Conservation (phyloP, 2,797 vertebrate species). For the Miichthys miiuy region DNA sequence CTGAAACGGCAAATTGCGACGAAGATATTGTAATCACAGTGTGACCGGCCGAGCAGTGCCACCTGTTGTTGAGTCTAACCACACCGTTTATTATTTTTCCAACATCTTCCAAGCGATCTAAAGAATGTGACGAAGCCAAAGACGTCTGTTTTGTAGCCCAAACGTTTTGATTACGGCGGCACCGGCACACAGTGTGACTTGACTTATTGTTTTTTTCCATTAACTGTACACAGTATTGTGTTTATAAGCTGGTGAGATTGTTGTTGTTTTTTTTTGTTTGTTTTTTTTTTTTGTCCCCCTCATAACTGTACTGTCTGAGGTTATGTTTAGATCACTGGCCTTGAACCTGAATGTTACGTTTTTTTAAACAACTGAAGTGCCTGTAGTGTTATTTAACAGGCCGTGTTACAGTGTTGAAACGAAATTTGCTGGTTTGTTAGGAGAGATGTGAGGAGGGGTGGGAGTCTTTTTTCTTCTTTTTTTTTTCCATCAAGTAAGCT, state of each 20-base stretch:
- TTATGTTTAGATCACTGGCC: constrained; percentile 54
- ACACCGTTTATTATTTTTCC: constrained; percentile 10
- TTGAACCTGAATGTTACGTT: constrained; percentile 64
- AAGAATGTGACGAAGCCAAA: constrained; percentile 73
- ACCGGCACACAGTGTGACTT: constrained; percentile 38
- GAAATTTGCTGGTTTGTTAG: constrained; percentile 52
- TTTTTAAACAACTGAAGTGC: constrained; percentile 67
- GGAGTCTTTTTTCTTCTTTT: background rate
- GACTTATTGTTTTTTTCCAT: constrained; percentile 21
- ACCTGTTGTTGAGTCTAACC: constrained; percentile 32
- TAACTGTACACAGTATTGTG: constrained; percentile 54
- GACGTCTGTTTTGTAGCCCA: constrained; percentile 60
- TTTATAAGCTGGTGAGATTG: constrained; percentile 68
- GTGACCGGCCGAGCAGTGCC: constrained; percentile 37
- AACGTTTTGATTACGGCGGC: constrained; percentile 41
- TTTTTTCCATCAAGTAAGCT: constrained; percentile 26
- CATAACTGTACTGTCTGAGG: constrained; percentile 49
- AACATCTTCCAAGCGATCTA: constrained; percentile 22
- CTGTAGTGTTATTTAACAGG: constrained; percentile 61
- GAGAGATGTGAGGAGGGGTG: constrained; percentile 34
- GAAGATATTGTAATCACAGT: constrained; percentile 59
- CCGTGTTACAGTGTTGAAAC: constrained; percentile 56
- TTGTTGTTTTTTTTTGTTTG: constrained; percentile 14
- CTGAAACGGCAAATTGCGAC: constrained; percentile 19
- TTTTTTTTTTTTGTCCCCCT: too few relatives aligned